Conservation (phyloP, 1,140 invertebrate genomes). For the Radopholus similis region DNA sequence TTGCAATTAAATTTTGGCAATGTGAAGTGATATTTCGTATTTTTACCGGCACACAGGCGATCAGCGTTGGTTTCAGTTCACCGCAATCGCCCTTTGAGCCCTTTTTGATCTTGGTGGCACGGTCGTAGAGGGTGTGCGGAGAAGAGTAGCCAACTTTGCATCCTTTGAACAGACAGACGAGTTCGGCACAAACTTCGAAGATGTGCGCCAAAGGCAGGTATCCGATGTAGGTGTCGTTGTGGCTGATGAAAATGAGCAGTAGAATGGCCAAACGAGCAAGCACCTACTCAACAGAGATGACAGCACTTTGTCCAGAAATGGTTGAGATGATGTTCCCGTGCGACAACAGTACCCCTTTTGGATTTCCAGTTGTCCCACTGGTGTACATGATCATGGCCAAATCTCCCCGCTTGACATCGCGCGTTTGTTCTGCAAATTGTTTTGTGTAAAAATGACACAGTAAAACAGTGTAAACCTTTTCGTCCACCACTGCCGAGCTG, state of each 20-base stretch:
- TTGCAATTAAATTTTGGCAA: neutral
- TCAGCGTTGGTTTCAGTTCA: slow-evolving; percentile 82
- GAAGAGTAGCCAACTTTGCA: slow-evolving; percentile 92
- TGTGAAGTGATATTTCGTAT: neutral
- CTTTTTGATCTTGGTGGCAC: slow-evolving; percentile 85
- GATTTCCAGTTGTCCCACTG: slow-evolving; percentile 81
- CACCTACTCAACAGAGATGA: slow-evolving; percentile 62
- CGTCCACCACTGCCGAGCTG: slow-evolving; percentile 79
- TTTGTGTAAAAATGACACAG: neutral
- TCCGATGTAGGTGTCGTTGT: slow-evolving; percentile 79
- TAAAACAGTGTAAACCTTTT: slow-evolving; percentile 63
- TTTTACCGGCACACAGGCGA: slow-evolving; percentile 85
- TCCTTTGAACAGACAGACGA: slow-evolving; percentile 66
- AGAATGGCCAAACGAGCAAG: neutral
- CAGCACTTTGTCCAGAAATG: slow-evolving; percentile 79
- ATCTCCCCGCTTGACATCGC: slow-evolving; percentile 66
- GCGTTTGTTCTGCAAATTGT: neutral
- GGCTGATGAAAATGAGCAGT: neutral
- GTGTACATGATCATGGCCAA: slow-evolving; percentile 94
- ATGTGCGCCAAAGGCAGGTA: slow-evolving; percentile 96
- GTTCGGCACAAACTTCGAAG: slow-evolving; percentile 77
- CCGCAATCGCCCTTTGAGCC: slow-evolving; percentile 79
- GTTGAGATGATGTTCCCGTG: slow-evolving; percentile 85
- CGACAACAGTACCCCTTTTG: slow-evolving; percentile 61
- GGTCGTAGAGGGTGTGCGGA: slow-evolving; percentile 84